Evolutionary conservation across 2,888 invertebrate genomes (phyloP).

Genomic region (Gibbula magus): DNA sequence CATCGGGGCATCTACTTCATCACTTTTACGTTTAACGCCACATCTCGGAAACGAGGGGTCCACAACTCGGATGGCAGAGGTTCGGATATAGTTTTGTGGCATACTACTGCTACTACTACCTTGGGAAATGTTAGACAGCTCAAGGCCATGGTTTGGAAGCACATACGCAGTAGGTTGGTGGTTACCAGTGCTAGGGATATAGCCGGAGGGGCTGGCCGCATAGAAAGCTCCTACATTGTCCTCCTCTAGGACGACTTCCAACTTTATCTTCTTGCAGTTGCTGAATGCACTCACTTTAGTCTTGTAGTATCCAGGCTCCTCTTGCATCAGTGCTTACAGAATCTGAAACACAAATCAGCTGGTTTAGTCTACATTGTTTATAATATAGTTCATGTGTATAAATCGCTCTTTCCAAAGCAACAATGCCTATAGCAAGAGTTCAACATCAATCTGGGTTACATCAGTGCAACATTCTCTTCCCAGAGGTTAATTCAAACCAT

Average conservation of each 20-base stretch:
- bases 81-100: conserved; percentile 20
- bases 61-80: conserved; percentile 32
- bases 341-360: conserved; percentile 38
- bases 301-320: conserved; percentile 60
- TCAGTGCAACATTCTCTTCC: too few species aligned
- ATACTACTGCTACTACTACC: conserved; percentile 13
- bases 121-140: conserved; percentile 31
- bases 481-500: too few species aligned
- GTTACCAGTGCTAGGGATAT: conserved; percentile 40
- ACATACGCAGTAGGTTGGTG: conserved; percentile 43
- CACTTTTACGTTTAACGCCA: conserved; percentile 74
- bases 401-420: too few species aligned
- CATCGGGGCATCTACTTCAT: conserved; percentile 71
- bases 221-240: conserved; percentile 61
- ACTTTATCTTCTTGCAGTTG: conserved; percentile 68
- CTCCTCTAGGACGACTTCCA: conserved; percentile 56
- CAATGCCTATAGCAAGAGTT: too few species aligned
- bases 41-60: conserved; percentile 74
- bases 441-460: too few species aligned
- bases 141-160: conserved; percentile 48
- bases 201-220: conserved; percentile 38
- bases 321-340: conserved; percentile 67
- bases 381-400: too few species aligned
- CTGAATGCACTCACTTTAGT: conserved; percentile 63
- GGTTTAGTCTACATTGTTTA: too few species aligned